phyloP scores from a whole-genome alignment of 2,797 vertebrate species.

The Oreochromis mossambicus region DNA sequence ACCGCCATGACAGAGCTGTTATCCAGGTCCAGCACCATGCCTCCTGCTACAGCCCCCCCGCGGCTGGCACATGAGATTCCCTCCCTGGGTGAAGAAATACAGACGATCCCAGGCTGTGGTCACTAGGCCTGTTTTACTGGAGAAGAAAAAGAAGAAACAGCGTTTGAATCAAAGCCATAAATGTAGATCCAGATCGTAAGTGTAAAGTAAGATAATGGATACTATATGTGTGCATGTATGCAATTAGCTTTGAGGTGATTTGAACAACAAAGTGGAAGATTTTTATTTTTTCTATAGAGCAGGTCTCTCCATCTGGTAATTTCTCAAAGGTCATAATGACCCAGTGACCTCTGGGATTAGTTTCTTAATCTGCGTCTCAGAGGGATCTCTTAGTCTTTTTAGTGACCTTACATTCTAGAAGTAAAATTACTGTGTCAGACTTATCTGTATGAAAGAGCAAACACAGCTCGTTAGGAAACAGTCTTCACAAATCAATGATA shows the following conservation, averaged over 20 bases:
- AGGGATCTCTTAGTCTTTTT: neutral
- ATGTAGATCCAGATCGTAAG: neutral
- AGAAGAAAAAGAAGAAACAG: neutral
- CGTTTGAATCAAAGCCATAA: neutral
- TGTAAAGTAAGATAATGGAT: neutral
- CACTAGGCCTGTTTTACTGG: constrained; percentile 96
- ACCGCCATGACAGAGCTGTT: constrained; percentile 99
- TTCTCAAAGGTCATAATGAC: neutral
- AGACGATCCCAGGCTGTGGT: constrained; percentile 96
- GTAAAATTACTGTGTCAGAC: neutral
- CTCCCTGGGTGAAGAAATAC: constrained; percentile 98
- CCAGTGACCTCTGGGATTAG: neutral
- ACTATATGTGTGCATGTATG: neutral
- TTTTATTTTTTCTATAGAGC: neutral
- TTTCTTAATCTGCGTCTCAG: neutral
- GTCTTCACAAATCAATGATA: neutral
- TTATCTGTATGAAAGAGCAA: neutral
- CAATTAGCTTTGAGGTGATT: neutral
- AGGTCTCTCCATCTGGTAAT: neutral
- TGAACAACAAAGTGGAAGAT: neutral
- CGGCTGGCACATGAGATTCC: constrained; percentile 98
- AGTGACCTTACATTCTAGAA: neutral
- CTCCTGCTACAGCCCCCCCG: constrained; percentile 95
- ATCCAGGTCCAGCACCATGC: constrained; percentile 96
- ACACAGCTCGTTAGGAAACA: neutral